A percentile compares a stretch with the other conserved stretches of the same genome.
Evolutionary conservation across 2,888 invertebrate species (phyloP).

Genomic region (Clusia tigrina): DNA sequence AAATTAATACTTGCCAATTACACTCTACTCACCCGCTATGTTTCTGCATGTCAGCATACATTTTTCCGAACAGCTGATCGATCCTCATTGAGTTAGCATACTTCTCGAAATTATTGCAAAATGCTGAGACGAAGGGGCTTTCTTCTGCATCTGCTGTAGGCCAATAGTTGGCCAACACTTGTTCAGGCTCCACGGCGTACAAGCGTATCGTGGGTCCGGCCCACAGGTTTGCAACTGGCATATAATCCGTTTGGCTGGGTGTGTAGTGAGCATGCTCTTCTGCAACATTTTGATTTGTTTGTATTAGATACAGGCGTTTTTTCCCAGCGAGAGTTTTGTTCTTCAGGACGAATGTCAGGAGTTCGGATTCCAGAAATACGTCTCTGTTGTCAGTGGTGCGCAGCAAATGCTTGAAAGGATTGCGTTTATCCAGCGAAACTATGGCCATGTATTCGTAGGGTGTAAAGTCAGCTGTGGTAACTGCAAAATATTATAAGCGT

Average conservation of each 20-base stretch:
- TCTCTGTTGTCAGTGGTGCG: conserved; percentile 20
- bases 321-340: conserved; percentile 19
- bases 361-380: conserved; percentile 26
- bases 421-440: conserved; percentile 31
- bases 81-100: conserved; percentile 5
- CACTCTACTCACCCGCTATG: too few species aligned
- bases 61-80: background rate
- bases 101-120: conserved; percentile 24
- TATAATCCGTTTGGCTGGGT: background rate
- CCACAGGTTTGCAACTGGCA: background rate
- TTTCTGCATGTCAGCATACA: conserved; percentile 7
- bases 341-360: conserved; percentile 25
- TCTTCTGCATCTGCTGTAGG: background rate
- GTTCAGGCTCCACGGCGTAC: conserved; percentile 12
- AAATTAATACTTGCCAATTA: too few species aligned
- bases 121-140: conserved; percentile 29
- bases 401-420: conserved; percentile 18
- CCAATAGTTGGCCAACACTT: conserved; percentile 20
- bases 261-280: background rate
- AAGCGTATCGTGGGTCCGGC: conserved; percentile 8
- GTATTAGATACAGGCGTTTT: conserved; percentile 28
- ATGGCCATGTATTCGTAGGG: conserved; percentile 28
- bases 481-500: conserved; percentile 17
- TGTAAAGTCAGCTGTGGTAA: conserved; percentile 21
- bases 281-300: conserved; percentile 25